Base-by-base conservation (phyloP, 2,888 invertebrate genomes). In the Odontothrips loti region DNA sequence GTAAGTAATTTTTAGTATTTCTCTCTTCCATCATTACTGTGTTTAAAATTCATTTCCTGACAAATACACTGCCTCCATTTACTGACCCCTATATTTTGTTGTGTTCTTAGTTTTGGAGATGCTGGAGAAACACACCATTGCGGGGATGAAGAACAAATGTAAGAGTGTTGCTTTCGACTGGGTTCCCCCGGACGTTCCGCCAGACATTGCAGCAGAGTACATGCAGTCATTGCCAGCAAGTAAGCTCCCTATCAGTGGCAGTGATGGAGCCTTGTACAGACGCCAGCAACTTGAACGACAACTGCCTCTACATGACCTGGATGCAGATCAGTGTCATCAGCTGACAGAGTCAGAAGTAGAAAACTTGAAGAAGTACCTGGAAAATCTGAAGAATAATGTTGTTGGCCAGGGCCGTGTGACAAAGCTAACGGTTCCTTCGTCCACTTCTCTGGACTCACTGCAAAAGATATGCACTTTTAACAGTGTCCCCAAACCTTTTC, bases 241-340 rank as follows among this genome's bases (percentile, higher is more conserved):
- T 0, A 89, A 89, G 84, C 91, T 95, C 80, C 96, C 96, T 1
- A 92, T 96, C 75, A 92, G 92, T 80, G 96, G 96, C 0, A 93
- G 95, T 78, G 91, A 90, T 83, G 96, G 95, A 48, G 96, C 96
- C 0, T 90, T 91, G 80, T 90, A 92, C 84, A 90, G 96, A 27
- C 93, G 94, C 84, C 93, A 94, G 82, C 92, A 95, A 85, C 89
- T 96, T 9, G 93, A 95, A 85, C 94, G 94, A 83, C 96, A 96
- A 88, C 90, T 96, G 82, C 96, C 96, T 17, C 90, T 94, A 1
- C 95, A 96, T 85, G 96, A 96, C 86, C 91, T 95, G 79, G 94
- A 95, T 86, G 89, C 91, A 34, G 88, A 88, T 78, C 86, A 89
- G n/a, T 91, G 91, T 84, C 90, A 91, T 84, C 88, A 89, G 81